A percentile compares a stretch with the other conserved stretches of the same genome.
phyloP scores from a whole-genome alignment of 2,797 vertebrate genomes.

The Aldrovandia affinis region DNA sequence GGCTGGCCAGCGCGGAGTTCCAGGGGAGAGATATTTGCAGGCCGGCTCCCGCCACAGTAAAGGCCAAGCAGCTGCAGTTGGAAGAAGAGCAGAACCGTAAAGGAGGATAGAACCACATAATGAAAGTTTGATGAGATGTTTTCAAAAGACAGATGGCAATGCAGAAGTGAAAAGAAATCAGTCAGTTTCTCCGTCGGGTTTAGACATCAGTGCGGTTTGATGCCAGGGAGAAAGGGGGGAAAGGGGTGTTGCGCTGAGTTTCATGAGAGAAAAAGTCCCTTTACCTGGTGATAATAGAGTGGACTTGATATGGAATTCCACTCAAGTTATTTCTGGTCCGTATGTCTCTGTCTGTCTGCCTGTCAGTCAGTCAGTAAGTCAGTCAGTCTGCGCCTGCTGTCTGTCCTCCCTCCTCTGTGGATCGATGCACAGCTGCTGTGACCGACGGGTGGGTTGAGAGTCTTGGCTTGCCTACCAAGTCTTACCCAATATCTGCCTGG shows the following conservation, averaged over 20 bases:
- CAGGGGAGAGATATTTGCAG: neutral
- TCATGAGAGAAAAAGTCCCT: neutral
- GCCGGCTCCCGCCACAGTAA: neutral
- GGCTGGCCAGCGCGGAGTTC: neutral
- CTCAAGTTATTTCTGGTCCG: neutral
- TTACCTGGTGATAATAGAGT: neutral
- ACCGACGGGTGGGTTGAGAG: neutral
- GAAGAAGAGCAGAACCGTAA: neutral
- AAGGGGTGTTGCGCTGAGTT: neutral
- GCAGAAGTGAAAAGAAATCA: neutral
- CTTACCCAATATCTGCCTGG: neutral
- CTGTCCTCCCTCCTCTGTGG: neutral
- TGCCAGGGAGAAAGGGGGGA: neutral
- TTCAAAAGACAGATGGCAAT: neutral
- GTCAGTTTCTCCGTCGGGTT: neutral
- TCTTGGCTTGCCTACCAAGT: neutral
- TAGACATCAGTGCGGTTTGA: neutral
- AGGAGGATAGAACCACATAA: neutral
- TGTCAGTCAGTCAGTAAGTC: neutral
- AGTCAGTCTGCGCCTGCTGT: neutral
- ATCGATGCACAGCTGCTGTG: neutral
- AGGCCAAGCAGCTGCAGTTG: slow-evolving; percentile 25
- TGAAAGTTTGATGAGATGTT: no score
- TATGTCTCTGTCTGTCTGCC: neutral
- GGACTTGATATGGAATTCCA: neutral